These are phyloP conservation scores for Sarcophaga variegata DNA, from an alignment of 2,888 invertebrate species.

Conservation along the genomic window DNA sequence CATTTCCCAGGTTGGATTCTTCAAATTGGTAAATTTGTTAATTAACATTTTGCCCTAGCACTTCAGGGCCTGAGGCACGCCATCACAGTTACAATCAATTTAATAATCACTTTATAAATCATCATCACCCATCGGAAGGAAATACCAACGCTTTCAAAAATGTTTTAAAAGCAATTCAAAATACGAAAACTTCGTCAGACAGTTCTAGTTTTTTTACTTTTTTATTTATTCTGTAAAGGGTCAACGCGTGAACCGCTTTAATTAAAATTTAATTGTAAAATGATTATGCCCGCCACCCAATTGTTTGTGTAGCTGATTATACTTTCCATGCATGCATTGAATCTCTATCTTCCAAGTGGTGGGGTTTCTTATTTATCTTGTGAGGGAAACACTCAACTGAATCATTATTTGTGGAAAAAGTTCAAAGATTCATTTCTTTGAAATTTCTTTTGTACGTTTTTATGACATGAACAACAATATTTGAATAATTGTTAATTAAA, in stretches of 20 bases:
- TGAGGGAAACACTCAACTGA: neutral
- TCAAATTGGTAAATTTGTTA: no score
- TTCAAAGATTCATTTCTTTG: conserved; percentile 44
- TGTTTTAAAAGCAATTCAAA: neutral
- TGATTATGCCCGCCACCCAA: conserved; percentile 30
- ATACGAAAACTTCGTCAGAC: neutral
- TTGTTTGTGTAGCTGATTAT: conserved; percentile 21
- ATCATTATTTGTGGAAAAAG: conserved; percentile 59
- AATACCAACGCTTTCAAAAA: conserved; percentile 7
- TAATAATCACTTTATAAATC: conserved; percentile 38
- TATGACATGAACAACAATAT: conserved; percentile 36
- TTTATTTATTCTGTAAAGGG: conserved; percentile 51
- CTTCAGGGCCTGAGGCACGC: neutral
- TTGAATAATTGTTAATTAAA: conserved; percentile 69
- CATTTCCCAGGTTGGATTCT: no score
- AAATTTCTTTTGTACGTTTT: conserved; percentile 2
- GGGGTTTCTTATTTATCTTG: neutral
- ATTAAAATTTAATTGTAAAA: conserved; percentile 67
- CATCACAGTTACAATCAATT: conserved; percentile 34
- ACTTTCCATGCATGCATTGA: neutral
- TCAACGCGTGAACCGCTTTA: conserved; percentile 69
- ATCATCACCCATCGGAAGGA: conserved; percentile 58
- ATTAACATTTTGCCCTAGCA: no score
- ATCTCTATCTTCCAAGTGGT: neutral
- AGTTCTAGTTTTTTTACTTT: conserved; percentile 21